Conservation (phyloP, 1,140 invertebrate genomes). For the Lutraria rhynchaena region DNA sequence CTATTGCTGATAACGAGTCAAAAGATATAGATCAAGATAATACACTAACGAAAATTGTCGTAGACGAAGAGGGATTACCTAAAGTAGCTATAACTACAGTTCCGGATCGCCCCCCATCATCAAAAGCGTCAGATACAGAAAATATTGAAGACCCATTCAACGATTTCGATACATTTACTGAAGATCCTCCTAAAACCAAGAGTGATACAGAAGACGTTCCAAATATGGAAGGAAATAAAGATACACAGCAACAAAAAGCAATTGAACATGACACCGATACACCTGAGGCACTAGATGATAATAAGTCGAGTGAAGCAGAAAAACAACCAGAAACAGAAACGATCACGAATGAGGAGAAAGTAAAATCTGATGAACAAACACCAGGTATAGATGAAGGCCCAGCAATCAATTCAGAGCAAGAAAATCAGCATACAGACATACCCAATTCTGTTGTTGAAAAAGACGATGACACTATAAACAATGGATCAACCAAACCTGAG, state of each 20-base stretch:
- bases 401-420: background rate
- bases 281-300: background rate
- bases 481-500: background rate
- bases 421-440: background rate
- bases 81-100: constrained; percentile 26
- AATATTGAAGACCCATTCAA: background rate
- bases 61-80: constrained; percentile 42
- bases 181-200: background rate
- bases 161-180: background rate
- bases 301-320: background rate
- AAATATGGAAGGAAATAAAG: background rate
- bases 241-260: background rate
- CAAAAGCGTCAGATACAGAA: background rate
- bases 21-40: no score
- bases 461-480: background rate
- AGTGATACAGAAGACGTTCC: no score
- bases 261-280: background rate
- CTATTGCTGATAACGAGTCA: no score
- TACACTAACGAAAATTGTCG: constrained; percentile 15
- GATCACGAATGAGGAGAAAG: background rate
- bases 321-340: background rate
- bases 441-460: background rate
- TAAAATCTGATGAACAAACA: background rate
- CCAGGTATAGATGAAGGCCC: background rate
- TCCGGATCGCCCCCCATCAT: constrained; percentile 17